phyloP scores from a whole-genome alignment of 2,113 vertebrate species.

The Pachycephala philippinensis region DNA sequence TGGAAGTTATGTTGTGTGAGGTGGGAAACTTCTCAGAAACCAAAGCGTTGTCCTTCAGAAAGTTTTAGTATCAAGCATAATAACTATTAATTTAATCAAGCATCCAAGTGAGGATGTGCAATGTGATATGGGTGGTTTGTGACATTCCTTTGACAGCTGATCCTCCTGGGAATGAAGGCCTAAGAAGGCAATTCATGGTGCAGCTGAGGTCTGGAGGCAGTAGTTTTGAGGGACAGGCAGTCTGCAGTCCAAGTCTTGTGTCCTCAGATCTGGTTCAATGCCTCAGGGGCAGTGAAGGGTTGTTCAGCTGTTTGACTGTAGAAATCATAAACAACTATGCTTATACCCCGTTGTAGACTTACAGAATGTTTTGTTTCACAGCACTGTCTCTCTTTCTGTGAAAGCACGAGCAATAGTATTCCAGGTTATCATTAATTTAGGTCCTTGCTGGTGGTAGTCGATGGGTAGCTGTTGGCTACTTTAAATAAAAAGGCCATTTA shows the following conservation, averaged over 20 bases:
- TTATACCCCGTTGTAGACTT: neutral
- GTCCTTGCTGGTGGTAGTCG: neutral
- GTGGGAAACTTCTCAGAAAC: neutral
- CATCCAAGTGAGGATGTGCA: neutral
- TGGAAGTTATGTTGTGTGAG: accelerated
- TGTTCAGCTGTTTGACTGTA: neutral
- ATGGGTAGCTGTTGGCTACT: neutral
- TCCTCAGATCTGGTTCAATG: neutral
- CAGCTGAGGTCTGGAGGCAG: neutral
- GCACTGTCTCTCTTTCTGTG: neutral
- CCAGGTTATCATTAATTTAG: neutral
- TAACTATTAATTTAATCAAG: neutral
- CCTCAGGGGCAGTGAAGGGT: neutral
- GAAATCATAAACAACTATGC: neutral
- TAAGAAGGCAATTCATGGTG: neutral
- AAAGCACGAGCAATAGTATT: neutral
- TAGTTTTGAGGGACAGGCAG: neutral
- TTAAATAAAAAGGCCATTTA: neutral
- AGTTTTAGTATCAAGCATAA: neutral
- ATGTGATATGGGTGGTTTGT: neutral
- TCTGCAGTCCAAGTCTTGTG: neutral
- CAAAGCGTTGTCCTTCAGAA: neutral
- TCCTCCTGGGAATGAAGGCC: neutral
- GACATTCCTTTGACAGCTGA: neutral
- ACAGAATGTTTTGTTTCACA: neutral